phyloP scores from a whole-genome alignment of 2,113 vertebrate species.

The Pteropus alecto region DNA sequence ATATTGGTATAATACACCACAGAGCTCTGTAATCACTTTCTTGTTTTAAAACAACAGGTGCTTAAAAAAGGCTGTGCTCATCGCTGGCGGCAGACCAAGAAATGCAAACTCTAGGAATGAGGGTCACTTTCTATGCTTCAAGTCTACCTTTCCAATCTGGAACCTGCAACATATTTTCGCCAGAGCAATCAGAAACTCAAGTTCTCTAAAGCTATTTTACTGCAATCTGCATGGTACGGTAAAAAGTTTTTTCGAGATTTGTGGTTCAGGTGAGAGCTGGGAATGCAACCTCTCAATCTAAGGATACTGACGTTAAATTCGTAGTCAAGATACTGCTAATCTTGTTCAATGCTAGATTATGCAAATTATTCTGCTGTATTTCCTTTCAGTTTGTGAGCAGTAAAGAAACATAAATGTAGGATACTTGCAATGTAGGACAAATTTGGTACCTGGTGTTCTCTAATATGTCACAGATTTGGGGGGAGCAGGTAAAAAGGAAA shows the following conservation, averaged over 20 bases:
- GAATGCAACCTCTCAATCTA: background rate
- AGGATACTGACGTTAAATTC: background rate
- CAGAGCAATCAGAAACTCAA: background rate
- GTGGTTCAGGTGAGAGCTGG: background rate
- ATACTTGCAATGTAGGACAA: background rate
- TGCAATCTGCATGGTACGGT: background rate
- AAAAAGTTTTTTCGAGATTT: background rate
- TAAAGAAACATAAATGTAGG: background rate
- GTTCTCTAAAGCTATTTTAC: background rate
- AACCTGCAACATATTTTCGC: background rate
- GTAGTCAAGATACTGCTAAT: background rate
- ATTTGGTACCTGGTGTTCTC: background rate
- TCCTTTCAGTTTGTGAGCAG: background rate
- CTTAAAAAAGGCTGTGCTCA: conserved; percentile 14
- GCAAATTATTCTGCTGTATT: background rate
- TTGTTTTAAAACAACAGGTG: background rate
- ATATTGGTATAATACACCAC: background rate
- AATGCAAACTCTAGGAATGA: background rate
- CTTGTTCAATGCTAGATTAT: background rate
- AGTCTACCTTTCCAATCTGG: background rate
- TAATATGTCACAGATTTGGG: background rate
- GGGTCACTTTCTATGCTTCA: background rate
- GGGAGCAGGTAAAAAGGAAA: background rate
- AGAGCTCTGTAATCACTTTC: background rate
- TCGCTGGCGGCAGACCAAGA: background rate